Conservation (phyloP, 2,888 invertebrate genomes). For the Rhorus exstirpatorius region DNA sequence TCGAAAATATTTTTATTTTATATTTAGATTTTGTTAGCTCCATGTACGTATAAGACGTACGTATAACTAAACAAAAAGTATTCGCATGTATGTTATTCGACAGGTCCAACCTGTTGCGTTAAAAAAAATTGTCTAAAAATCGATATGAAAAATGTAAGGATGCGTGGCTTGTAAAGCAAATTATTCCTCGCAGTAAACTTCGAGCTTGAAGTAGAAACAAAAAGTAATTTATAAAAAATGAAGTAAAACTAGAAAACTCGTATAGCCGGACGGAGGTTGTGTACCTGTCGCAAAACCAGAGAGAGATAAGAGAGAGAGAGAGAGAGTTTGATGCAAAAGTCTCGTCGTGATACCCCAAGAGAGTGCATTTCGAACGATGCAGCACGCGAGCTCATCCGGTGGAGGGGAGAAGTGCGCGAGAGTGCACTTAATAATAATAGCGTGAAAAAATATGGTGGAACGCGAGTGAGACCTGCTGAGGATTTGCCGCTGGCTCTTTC, state of each 20-base stretch:
- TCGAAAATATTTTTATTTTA: too few species aligned
- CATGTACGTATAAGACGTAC: too few species aligned
- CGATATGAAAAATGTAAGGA: slow-evolving; percentile 19
- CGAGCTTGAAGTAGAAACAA: slow-evolving; percentile 15
- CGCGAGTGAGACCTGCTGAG: slow-evolving; percentile 50
- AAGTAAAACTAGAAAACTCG: not conserved
- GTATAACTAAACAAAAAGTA: too few species aligned
- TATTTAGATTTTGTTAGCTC: too few species aligned
- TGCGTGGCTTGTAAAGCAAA: slow-evolving; percentile 42
- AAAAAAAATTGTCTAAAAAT: slow-evolving; percentile 31
- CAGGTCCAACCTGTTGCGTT: slow-evolving; percentile 30
- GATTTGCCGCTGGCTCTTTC: slow-evolving; percentile 41
- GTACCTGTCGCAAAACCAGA: slow-evolving; percentile 64
- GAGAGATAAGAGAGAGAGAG: slow-evolving; percentile 11
- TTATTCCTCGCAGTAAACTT: slow-evolving; percentile 39
- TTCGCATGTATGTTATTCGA: not conserved
- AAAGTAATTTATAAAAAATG: not conserved
- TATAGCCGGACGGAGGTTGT: slow-evolving; percentile 52
- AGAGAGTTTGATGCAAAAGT: slow-evolving; percentile 22
- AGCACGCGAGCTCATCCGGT: slow-evolving; percentile 66
- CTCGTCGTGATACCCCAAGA: slow-evolving; percentile 45
- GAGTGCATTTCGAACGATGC: slow-evolving; percentile 50
- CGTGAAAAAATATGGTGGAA: slow-evolving; percentile 65
- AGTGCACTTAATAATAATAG: slow-evolving; percentile 82
- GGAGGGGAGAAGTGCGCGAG: slow-evolving; percentile 42